Percentiles rank a stretch among this genome's conserved stretches.
phyloP scores from a whole-genome alignment of 1,140 invertebrate species.

The Cataglyphis hispanica region DNA sequence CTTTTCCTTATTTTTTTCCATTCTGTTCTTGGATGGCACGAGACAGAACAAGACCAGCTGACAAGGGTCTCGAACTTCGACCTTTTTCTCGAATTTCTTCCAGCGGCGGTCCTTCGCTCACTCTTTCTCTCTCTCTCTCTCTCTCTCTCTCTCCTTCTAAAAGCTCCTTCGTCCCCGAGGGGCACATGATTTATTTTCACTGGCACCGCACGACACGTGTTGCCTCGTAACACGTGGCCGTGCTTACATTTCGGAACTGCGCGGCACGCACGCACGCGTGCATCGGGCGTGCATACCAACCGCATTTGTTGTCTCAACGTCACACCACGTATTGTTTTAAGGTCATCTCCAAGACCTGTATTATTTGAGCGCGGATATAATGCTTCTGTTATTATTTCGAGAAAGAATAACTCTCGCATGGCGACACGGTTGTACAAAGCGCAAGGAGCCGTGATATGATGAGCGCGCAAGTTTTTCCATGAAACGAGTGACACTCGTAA shows the following conservation, averaged over 20 bases:
- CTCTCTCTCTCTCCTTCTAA: conserved; percentile 11
- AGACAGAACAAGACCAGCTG: conserved; percentile 68
- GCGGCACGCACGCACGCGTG: conserved; percentile 61
- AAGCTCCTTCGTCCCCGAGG: conserved; percentile 51
- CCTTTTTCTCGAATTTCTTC: conserved; percentile 77
- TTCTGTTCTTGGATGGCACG: conserved; percentile 67
- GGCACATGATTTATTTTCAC: conserved; percentile 78
- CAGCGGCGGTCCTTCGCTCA: background rate
- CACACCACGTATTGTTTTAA: conserved; percentile 71
- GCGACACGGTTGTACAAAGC: conserved; percentile 37
- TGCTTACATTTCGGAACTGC: conserved; percentile 74
- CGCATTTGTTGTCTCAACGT: conserved; percentile 70
- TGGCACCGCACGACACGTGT: conserved; percentile 79
- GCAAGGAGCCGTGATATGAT: background rate
- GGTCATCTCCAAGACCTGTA: conserved; percentile 37
- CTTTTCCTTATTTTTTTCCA: conserved; percentile 37
- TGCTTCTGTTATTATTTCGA: conserved; percentile 40
- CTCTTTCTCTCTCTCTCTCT: no score
- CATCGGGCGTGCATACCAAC: conserved; percentile 52
- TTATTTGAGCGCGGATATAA: conserved; percentile 26
- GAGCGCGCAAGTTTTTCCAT: background rate
- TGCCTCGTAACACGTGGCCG: conserved; percentile 76
- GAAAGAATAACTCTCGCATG: conserved; percentile 47
- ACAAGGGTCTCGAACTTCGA: conserved; percentile 70
- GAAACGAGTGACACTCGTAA: background rate